Percentiles rank a stretch among this genome's conserved stretches.
phyloP scores from a whole-genome alignment of 2,888 invertebrate species.

The Megamerina dolium region DNA sequence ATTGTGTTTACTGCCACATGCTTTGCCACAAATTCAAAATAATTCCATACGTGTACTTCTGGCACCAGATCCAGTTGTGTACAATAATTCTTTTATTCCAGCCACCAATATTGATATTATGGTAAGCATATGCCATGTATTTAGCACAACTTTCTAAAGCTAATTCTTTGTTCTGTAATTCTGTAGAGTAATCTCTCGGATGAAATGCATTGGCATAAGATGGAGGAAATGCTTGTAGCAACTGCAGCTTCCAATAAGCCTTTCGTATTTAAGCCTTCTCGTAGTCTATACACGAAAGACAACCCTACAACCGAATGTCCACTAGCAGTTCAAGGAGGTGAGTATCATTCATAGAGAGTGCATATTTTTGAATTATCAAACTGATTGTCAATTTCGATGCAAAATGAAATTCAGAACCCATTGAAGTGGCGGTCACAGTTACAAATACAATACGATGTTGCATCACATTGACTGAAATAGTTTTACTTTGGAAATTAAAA shows the following conservation, averaged over 20 bases:
- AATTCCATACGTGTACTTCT: constrained; percentile 64
- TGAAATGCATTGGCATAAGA: constrained; percentile 60
- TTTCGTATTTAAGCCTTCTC: constrained; percentile 72
- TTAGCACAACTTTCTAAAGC: not conserved
- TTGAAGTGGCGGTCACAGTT: constrained; percentile 59
- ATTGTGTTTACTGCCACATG: constrained; percentile 57
- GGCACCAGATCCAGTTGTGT: constrained; percentile 37
- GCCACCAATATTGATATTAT: constrained; percentile 45
- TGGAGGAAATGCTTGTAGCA: constrained; percentile 72
- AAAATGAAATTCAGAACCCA: constrained; percentile 69
- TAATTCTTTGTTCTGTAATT: not conserved
- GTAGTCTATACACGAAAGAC: constrained; percentile 64
- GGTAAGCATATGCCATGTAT: constrained; percentile 23
- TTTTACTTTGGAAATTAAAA: constrained; percentile 45
- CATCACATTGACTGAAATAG: constrained; percentile 42
- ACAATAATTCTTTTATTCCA: constrained; percentile 34
- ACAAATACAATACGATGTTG: constrained; percentile 58
- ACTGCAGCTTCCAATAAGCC: constrained; percentile 63
- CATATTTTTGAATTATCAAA: no score
- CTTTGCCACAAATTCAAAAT: constrained; percentile 67
- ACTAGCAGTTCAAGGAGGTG: constrained; percentile 66
- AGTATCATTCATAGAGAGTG: no score
- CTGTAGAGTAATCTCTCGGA: constrained; percentile 44
- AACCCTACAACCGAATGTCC: constrained; percentile 63
- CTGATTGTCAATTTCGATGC: no score